Base-by-base conservation (phyloP, 2,888 invertebrate species). In the Galerucella nymphaeae region DNA sequence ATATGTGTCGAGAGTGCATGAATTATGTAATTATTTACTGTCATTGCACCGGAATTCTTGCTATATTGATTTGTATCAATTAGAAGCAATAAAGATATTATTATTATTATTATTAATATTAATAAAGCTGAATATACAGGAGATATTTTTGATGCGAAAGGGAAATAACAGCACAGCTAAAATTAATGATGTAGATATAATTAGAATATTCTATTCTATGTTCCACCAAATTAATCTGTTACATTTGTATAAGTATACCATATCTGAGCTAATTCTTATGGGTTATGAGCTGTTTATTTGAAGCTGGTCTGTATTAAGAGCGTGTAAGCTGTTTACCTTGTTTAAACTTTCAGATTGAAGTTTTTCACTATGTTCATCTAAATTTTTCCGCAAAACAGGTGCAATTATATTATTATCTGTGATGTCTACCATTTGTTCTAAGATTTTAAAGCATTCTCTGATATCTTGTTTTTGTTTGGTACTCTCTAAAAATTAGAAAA, bases 401-500 rank as follows among this genome's bases (percentile, higher is more conserved):
- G 13, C 41, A 50, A 71, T 73, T 62, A 80, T 55, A 75, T 77
- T 74, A 61, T 73, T 72, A 18, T 75, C 73, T 30, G 70, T 57
- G 5, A 66, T 66, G 72, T 77, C 76, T 68, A 81, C 71, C 66
- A 76, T 74, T 58, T 57, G 18, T 73, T 80, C 78, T 75, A 82
- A 76, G 75, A 75, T 77, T 71, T 74, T 70, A 73, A 82, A 80
- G 74, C 82, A 83, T 57, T 76, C 72, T 41, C 69, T 64, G 10
- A 83, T 73, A 63, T 70, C 62, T 50, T 78, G 73, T 48, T 73
- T 70, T 67, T 77, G 65, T 68, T 58, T 70, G 66, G 41, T 20
- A 14, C 2, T 14, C 67, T 75, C 76, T 77, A 77, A 70, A 76
- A 79, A 77, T 75, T 14, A 30, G 13, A 68, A 38, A 38, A 6